phyloP scores from a whole-genome alignment of 1,140 invertebrate species.

The Physella acuta region DNA sequence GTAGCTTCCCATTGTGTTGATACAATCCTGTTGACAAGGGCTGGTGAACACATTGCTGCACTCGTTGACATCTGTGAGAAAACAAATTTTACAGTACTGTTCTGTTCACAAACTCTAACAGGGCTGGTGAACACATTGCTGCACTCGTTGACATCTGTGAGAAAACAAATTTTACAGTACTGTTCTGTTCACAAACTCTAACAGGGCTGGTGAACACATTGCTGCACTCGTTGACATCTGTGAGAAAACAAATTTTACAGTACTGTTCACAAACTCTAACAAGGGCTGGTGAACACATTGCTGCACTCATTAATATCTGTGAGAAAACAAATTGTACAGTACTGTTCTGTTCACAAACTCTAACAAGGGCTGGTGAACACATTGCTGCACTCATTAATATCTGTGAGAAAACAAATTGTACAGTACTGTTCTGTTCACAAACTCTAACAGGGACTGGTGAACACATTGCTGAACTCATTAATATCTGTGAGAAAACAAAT shows the following conservation, averaged over 20 bases:
- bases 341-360: too few species aligned
- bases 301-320: neutral
- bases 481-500: neutral
- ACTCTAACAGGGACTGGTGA: too few species aligned
- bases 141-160: slow-evolving; percentile 5
- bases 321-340: too few species aligned
- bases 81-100: too few species aligned
- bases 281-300: neutral
- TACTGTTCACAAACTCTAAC: too few species aligned
- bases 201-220: too few species aligned
- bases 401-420: too few species aligned
- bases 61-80: slow-evolving; percentile 4
- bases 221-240: neutral
- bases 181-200: too few species aligned
- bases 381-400: neutral
- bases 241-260: too few species aligned
- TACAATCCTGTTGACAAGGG: slow-evolving; percentile 7
- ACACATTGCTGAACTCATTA: neutral
- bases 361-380: neutral
- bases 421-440: too few species aligned
- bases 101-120: too few species aligned
- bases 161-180: too few species aligned
- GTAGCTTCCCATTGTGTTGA: neutral
- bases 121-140: neutral
- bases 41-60: neutral